Conservation (phyloP, 2,113 vertebrate genomes). For the Psammodynastes pulverulentus region DNA sequence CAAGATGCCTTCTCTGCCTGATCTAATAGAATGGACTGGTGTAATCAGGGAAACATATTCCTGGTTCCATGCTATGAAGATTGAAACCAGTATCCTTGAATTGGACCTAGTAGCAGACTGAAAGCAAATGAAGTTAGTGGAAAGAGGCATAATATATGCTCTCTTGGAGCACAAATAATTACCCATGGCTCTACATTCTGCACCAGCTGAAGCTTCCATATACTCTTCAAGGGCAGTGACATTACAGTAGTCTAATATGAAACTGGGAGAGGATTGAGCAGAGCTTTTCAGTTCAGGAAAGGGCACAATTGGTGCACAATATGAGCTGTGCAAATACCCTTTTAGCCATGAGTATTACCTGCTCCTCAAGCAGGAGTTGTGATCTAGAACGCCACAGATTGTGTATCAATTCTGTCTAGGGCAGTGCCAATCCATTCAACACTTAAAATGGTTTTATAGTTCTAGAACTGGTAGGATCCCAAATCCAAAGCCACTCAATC, state of each 20-base stretch:
- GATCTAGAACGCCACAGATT: not conserved
- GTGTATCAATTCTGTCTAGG: not conserved
- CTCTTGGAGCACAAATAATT: not conserved
- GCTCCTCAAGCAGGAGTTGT: not conserved
- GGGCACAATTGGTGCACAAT: not conserved
- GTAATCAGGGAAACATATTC: not conserved
- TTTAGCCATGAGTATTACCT: not conserved
- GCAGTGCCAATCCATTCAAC: not conserved
- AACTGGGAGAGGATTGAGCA: not conserved
- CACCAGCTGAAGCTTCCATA: not conserved
- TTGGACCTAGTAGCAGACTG: not conserved
- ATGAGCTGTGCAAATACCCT: not conserved
- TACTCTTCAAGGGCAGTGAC: not conserved
- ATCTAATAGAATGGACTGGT: not conserved
- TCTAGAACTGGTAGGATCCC: not conserved
- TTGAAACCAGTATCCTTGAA: not conserved
- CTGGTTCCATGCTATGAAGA: not conserved
- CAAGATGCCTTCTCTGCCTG: not conserved
- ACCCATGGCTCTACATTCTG: not conserved
- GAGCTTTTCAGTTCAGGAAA: not conserved
- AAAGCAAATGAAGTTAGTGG: not conserved
- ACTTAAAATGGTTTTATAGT: not conserved
- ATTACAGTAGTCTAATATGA: not conserved
- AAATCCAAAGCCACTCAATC: not conserved
- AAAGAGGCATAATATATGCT: not conserved